Base-by-base conservation (phyloP, 2,888 invertebrate species). In the Hydroisotoma schaefferi region DNA sequence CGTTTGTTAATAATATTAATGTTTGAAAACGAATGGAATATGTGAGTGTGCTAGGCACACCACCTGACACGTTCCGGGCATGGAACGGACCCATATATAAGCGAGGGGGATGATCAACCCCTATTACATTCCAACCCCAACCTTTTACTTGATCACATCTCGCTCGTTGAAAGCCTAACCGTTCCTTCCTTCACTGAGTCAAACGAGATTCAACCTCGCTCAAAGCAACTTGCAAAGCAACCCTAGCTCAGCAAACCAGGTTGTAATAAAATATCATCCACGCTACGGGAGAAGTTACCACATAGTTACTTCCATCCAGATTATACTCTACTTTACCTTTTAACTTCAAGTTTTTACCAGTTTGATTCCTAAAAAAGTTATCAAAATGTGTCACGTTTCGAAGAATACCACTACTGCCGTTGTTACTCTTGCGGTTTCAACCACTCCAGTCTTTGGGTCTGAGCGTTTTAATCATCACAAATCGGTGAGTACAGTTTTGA, bases 41-140 rank as follows among this genome's bases (percentile, higher is more conserved):
- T 23, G 22, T 55, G 59, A 63, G 68, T 63, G 70, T 70, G 70
- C 65, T 68, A 48, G 68, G 68, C 70, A 67, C 67, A 70, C 70
- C 70, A 70, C 68, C 68, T 70, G 70, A 70, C 70, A 70, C 68
- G 64, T 64, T 65, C 68, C 66, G 60, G 58, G 55, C 63, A 51
- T 46, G 46, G 54, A 49, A 55, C 53, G 52, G 60, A 46, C 52
- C 18, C 51, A 47, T 66, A 68, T 68, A 68, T 63, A 68, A 68
- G 63, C 59, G 54, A 20, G 46, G 29, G 56, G 43, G 53, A 48
- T 51, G 54, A 49, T 29, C 56, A 53, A 59, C 65, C 64, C 61
- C 60, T 55, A 53, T 55, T 53, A 68, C 68, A 68, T 68, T 68
- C 68, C 56, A 56, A 57, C 48, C 44, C 48, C 55, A 62, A 66